A percentile compares a stretch with the other conserved stretches of the same genome.
Conservation (phyloP, 1,140 invertebrate species). For the Pectinophora gossypiella region DNA sequence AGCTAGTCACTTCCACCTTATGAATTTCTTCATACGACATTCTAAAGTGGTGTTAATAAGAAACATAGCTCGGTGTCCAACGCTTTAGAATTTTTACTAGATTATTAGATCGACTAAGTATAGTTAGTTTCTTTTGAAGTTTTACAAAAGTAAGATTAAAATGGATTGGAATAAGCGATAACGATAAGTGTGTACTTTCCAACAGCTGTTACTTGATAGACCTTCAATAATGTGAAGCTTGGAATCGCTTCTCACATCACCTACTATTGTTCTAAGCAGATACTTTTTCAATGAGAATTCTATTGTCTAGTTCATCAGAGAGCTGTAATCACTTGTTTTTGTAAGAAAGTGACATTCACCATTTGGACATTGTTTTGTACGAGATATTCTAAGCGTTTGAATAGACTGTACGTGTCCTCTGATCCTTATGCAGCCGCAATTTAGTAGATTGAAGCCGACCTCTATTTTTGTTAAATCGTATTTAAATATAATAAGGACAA, state of each 20-base stretch:
- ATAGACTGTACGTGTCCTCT: background rate
- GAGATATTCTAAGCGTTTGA: conserved; percentile 5
- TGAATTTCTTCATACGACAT: conserved; percentile 10
- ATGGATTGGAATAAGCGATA: background rate
- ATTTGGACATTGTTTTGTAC: conserved; percentile 55
- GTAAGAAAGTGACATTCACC: conserved; percentile 30
- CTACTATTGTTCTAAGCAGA: conserved; percentile 29
- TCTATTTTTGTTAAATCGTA: conserved; percentile 20
- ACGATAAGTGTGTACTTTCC: background rate
- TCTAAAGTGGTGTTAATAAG: conserved; percentile 3
- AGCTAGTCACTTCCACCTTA: conserved; percentile 15
- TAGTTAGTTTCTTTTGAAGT: conserved; percentile 7
- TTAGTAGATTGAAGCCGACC: conserved; percentile 12
- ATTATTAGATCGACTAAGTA: conserved; percentile 12
- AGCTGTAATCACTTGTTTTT: background rate
- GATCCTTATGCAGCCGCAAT: background rate
- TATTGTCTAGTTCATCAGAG: conserved; percentile 6
- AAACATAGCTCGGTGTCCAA: conserved; percentile 11
- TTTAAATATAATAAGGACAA: conserved; percentile 24
- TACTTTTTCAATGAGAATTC: conserved; percentile 23
- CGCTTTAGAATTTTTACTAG: conserved; percentile 10
- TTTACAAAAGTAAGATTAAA: background rate
- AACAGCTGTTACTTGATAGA: conserved; percentile 1
- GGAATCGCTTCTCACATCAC: conserved; percentile 22
- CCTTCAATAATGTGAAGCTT: background rate